Evolutionary conservation across 92 coral and sea anemone species (phyloP), one percentile per base, ranked within the genome.

Genomic region (Phenganax marumi): DNA sequence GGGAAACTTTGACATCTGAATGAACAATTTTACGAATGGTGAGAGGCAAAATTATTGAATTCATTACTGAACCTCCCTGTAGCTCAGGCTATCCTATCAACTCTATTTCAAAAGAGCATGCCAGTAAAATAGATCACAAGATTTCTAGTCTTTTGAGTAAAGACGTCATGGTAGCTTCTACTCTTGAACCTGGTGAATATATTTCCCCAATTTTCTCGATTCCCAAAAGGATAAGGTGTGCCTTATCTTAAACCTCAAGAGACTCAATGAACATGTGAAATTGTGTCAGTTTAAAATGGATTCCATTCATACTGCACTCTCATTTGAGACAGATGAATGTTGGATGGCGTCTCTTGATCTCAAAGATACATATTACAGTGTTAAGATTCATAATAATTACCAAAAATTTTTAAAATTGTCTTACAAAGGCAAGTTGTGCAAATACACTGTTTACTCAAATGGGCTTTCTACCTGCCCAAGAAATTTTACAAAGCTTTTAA

Each of bases 311-410:
- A 73, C 89, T 10, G 57, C 84, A 69, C 52, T 87, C 58, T 56
- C 26, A 8, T 63, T 87, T 33, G 87, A 68, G 50, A 87, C 63
- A 56, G 80, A 72, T 0, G 61, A 81, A 12, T 87, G 90, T 58
- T 76, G 85, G 91, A 88, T 79, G 91, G 91, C 91, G 39, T 76
- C 66, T 46, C 63, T 88, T 54, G 91, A 88, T 77, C 62, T 87
- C 9, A 77, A 88, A 50, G 91, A 88, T 74, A 85, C 88, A 54
- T 88, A 88, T 71, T 84, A 85, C 26, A 60, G 66, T 60, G 66
- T 60, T 10, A 12, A 12, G 22, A 60, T 60, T 7, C 66, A 60
- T 21, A 8, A 9, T 4, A 33, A 60, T 21, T n/a, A 4, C 11
- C 66, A 60, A 21, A 60, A 60, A 33, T 60, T 7, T 10, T 12